Conservation (phyloP, 2,888 invertebrate species). For the Lucinisca nassula region DNA sequence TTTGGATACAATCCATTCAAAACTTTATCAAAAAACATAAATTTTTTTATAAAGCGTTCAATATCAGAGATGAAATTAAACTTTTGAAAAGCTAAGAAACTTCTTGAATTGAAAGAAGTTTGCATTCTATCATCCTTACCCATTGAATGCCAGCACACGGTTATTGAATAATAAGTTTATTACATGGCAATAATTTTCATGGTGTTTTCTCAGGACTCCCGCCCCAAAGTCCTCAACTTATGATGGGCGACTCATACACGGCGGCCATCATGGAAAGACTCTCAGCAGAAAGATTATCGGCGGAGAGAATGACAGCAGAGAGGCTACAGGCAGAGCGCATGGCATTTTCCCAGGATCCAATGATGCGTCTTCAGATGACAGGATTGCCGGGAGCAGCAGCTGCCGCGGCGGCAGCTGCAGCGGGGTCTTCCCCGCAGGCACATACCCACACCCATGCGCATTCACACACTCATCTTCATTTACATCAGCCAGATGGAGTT, state of each 20-base stretch:
- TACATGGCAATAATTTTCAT: constrained; percentile 47
- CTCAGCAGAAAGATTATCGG: constrained; percentile 91
- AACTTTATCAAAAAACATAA: too few species aligned
- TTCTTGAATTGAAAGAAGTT: too few species aligned
- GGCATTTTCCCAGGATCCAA: constrained; percentile 95
- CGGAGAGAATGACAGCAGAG: constrained; percentile 90
- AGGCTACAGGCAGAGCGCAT: constrained; percentile 88
- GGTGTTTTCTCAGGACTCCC: constrained; percentile 75
- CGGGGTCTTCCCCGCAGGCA: constrained; percentile 69
- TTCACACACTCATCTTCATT: constrained; percentile 95
- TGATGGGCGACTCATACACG: constrained; percentile 66
- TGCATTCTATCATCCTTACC: too few species aligned
- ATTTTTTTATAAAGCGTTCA: too few species aligned
- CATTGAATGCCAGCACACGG: not conserved
- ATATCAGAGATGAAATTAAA: too few species aligned
- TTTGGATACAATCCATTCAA: too few species aligned
- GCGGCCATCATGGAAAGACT: constrained; percentile 74
- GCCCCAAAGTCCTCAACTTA: constrained; percentile 57
- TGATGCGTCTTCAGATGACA: constrained; percentile 97
- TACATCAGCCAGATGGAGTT: constrained; percentile 88
- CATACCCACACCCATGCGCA: constrained; percentile 98
- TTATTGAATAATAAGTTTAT: not conserved
- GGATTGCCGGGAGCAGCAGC: constrained; percentile 90
- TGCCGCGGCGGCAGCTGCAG: constrained; percentile 72
- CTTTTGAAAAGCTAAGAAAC: too few species aligned